phyloP scores from a whole-genome alignment of 1,140 invertebrate species.

The Hermetia illucens region DNA sequence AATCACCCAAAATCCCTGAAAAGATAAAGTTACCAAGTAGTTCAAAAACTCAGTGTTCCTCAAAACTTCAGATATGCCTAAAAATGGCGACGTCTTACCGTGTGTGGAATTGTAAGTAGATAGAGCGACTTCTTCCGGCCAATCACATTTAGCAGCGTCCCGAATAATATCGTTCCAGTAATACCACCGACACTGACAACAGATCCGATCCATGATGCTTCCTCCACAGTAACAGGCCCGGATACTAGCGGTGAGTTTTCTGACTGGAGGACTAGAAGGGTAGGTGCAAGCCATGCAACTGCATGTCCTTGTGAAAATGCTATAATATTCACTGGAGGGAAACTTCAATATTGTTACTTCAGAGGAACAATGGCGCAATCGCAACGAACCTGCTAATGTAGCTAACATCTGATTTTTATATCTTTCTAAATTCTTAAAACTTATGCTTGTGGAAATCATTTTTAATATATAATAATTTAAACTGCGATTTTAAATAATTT shows the following conservation, averaged over 20 bases:
- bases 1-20: conserved; percentile 21
- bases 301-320: conserved; percentile 32
- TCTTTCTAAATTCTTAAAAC: too few species aligned
- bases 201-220: conserved; percentile 28
- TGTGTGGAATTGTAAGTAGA: conserved; percentile 24
- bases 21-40: background rate
- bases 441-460: too few species aligned
- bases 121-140: conserved; percentile 33
- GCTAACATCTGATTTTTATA: too few species aligned
- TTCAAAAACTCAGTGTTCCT: too few species aligned
- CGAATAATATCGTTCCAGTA: conserved; percentile 22
- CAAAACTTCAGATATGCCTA: too few species aligned
- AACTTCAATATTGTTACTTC: too few species aligned
- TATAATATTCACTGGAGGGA: conserved; percentile 30
- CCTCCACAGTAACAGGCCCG: conserved; percentile 12
- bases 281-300: conserved; percentile 33
- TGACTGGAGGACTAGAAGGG: conserved; percentile 14
- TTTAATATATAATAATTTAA: too few species aligned
- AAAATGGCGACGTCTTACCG: conserved; percentile 13
- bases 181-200: conserved; percentile 22
- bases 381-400: too few species aligned
- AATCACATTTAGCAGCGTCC: conserved; percentile 24
- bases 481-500: too few species aligned
- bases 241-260: conserved; percentile 17
- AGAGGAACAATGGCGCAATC: too few species aligned